phyloP scores from a whole-genome alignment of 2,888 invertebrate species.

The Phaonia tiefii region DNA sequence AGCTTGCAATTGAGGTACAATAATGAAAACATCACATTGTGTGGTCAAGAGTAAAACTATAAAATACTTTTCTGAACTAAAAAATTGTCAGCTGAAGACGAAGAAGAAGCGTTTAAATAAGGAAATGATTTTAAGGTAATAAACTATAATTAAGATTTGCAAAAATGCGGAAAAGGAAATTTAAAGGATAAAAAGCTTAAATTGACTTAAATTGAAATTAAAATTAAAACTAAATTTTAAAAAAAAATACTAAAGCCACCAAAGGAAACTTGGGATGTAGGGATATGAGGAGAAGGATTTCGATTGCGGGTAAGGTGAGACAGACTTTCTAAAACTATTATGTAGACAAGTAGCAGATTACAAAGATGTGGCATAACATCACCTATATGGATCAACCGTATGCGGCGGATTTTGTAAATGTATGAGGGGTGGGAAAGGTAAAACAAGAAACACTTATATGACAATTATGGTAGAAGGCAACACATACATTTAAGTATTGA shows the following conservation, averaged over 20 bases:
- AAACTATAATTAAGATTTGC: slow-evolving; percentile 7
- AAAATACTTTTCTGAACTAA: slow-evolving; percentile 9
- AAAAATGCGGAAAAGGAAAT: slow-evolving; percentile 3
- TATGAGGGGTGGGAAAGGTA: background rate
- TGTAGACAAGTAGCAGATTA: too few species aligned
- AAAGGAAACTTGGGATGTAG: too few species aligned
- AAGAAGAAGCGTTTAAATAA: slow-evolving; percentile 20
- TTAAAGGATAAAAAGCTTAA: slow-evolving; percentile 1
- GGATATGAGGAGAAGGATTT: too few species aligned
- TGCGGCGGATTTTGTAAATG: background rate
- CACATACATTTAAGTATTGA: slow-evolving; percentile 37
- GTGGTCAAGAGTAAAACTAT: slow-evolving; percentile 41
- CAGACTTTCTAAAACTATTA: too few species aligned
- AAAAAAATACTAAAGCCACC: slow-evolving; percentile 4
- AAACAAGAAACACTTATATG: slow-evolving; percentile 25
- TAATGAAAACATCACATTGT: slow-evolving; percentile 40
- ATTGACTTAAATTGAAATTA: background rate
- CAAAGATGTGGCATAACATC: slow-evolving; percentile 1
- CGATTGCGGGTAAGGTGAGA: too few species aligned
- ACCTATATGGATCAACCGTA: background rate
- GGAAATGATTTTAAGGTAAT: background rate
- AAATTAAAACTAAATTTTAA: too few species aligned
- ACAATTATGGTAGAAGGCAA: slow-evolving; percentile 44
- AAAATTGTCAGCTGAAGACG: background rate
- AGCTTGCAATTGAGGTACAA: slow-evolving; percentile 51